These are phyloP conservation scores for Anas platyrhynchos DNA, from an alignment of 2,113 vertebrate species.

Conservation along the genomic window DNA sequence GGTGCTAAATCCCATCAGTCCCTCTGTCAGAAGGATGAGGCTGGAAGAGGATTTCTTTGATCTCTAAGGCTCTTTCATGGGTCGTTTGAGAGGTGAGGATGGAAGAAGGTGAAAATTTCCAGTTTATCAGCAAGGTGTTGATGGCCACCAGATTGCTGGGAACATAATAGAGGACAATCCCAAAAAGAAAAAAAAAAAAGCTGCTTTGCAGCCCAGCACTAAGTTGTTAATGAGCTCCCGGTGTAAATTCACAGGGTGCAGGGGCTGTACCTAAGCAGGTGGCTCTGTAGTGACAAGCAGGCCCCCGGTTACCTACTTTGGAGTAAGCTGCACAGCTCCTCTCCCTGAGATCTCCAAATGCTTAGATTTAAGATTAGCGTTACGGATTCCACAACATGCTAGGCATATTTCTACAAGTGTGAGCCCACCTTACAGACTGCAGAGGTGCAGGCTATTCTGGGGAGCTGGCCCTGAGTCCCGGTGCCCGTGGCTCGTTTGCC, in stretches of 20 bases:
- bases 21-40: slow-evolving; percentile 16
- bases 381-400: neutral
- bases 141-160: slow-evolving; percentile 47
- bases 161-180: slow-evolving; percentile 42
- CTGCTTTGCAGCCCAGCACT: slow-evolving; percentile 5
- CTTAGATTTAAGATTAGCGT: neutral
- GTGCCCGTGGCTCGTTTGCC: neutral
- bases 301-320: neutral
- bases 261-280: slow-evolving; percentile 17
- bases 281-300: neutral
- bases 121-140: slow-evolving; percentile 73
- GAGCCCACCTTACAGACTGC: neutral
- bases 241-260: neutral
- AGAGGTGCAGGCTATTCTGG: fast-evolving
- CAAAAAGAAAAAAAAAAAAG: neutral
- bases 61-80: slow-evolving; percentile 69
- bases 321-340: neutral
- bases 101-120: slow-evolving; percentile 62
- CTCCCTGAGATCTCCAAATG: neutral
- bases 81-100: slow-evolving; percentile 67
- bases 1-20: slow-evolving; percentile 73
- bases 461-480: fast-evolving
- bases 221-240: slow-evolving; percentile 57
- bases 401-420: neutral
- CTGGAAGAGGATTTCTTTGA: slow-evolving; percentile 70